Percentiles rank a stretch among this genome's conserved stretches.
phyloP scores from a whole-genome alignment of 2,888 invertebrate species.

The Gortyna flavago region DNA sequence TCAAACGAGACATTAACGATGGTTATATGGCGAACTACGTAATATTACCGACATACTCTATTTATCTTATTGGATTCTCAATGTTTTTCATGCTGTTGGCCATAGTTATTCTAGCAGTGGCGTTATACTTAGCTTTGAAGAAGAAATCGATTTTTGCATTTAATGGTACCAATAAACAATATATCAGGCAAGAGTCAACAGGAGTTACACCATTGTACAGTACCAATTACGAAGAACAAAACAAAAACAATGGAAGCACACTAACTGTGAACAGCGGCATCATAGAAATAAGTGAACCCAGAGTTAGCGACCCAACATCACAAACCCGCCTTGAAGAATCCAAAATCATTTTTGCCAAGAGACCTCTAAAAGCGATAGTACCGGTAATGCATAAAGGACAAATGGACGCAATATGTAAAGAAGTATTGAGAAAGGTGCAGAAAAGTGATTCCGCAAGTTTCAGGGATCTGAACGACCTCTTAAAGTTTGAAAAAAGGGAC shows the following conservation, averaged over 20 bases:
- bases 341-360: constrained; percentile 47
- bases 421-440: constrained; percentile 64
- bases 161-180: constrained; percentile 15
- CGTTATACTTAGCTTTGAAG: constrained; percentile 31
- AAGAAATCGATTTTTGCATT: constrained; percentile 34
- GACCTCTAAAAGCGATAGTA: constrained; percentile 34
- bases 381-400: constrained; percentile 60
- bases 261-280: constrained; percentile 57
- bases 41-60: constrained; percentile 14
- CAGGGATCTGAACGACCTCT: constrained; percentile 68
- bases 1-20: neutral
- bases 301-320: constrained; percentile 44
- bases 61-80: constrained; percentile 46
- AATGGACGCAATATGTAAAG: constrained; percentile 69
- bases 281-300: constrained; percentile 51
- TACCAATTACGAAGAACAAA: constrained; percentile 16
- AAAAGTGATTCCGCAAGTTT: constrained; percentile 66
- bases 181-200: constrained; percentile 44
- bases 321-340: constrained; percentile 43
- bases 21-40: neutral
- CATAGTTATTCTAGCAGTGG: constrained; percentile 42
- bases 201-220: constrained; percentile 27
- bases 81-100: constrained; percentile 46
- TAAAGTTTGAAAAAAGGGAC: constrained; percentile 49
- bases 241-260: constrained; percentile 56